Percentiles rank a stretch among this genome's conserved stretches.
These are phyloP conservation scores for Entomobrya proxima DNA, from an alignment of 2,888 invertebrate genomes.

Conservation along the genomic window DNA sequence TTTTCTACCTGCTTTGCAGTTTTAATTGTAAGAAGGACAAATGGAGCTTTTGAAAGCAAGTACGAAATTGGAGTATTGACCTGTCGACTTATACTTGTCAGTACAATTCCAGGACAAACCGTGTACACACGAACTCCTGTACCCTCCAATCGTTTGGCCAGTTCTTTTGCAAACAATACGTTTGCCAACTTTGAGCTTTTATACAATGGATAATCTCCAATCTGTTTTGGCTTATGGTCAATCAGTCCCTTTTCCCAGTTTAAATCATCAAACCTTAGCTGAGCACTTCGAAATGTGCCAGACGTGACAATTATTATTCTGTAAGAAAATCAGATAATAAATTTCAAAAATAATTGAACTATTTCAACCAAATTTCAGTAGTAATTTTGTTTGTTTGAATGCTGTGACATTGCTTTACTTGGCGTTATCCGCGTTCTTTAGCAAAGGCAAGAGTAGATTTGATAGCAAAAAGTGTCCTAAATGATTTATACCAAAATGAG, in stretches of 20 bases:
- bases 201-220: slow-evolving; percentile 75
- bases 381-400: neutral
- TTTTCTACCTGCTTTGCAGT: slow-evolving; percentile 52
- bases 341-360: neutral
- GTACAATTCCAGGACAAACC: slow-evolving; percentile 70
- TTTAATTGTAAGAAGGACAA: slow-evolving; percentile 48
- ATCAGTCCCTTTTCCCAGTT: slow-evolving; percentile 72
- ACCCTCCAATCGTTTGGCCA: slow-evolving; percentile 75
- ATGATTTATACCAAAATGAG: slow-evolving; percentile 90
- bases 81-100: slow-evolving; percentile 66
- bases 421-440: slow-evolving; percentile 83
- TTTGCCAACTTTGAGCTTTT: slow-evolving; percentile 77
- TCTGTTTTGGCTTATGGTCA: neutral
- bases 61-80: neutral
- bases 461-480: slow-evolving; percentile 92
- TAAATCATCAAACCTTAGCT: slow-evolving; percentile 76
- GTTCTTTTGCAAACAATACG: slow-evolving; percentile 77
- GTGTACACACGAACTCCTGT: slow-evolving; percentile 78
- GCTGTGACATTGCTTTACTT: slow-evolving; percentile 78
- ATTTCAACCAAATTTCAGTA: neutral
- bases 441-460: slow-evolving; percentile 83
- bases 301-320: slow-evolving; percentile 79
- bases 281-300: slow-evolving; percentile 76
- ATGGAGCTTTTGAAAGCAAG: neutral
- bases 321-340: slow-evolving; percentile 59